Conservation (phyloP, 2,888 invertebrate species). For the Drosophila mimica region DNA sequence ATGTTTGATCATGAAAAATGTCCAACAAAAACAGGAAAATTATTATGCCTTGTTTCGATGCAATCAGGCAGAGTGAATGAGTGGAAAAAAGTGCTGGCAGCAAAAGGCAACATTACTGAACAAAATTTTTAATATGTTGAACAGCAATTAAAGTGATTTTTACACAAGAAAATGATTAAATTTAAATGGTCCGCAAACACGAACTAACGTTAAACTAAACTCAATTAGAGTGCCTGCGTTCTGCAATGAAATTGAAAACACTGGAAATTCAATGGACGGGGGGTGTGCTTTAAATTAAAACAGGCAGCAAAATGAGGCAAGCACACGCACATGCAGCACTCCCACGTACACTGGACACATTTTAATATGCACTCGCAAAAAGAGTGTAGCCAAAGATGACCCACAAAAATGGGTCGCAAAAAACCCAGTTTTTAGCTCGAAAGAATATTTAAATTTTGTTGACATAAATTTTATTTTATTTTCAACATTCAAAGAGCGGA, state of each 20-base stretch:
- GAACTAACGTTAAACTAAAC: conserved; percentile 40
- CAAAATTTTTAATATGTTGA: conserved; percentile 73
- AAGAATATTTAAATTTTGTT: neutral
- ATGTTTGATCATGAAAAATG: conserved; percentile 36
- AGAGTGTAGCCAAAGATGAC: neutral
- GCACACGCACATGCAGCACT: conserved; percentile 46
- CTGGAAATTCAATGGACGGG: conserved; percentile 31
- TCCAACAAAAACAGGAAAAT: conserved; percentile 31
- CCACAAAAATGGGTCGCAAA: conserved; percentile 18
- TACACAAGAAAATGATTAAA: conserved; percentile 72
- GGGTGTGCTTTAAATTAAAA: conserved; percentile 63
- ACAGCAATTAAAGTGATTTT: conserved; percentile 74
- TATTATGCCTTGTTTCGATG: conserved; percentile 46
- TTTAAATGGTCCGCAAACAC: conserved; percentile 61
- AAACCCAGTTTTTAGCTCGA: neutral
- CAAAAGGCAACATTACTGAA: conserved; percentile 50
- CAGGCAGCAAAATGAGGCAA: conserved; percentile 57
- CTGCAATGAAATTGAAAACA: conserved; percentile 52
- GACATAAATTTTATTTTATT: neutral
- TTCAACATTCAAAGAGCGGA: too few species aligned
- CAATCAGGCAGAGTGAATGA: conserved; percentile 35
- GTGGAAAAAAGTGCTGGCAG: conserved; percentile 24
- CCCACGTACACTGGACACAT: conserved; percentile 4
- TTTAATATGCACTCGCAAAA: conserved; percentile 25
- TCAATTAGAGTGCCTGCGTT: conserved; percentile 50